Base-by-base conservation (phyloP, 2,797 vertebrate species). In the Dendrocincla fuliginosa region DNA sequence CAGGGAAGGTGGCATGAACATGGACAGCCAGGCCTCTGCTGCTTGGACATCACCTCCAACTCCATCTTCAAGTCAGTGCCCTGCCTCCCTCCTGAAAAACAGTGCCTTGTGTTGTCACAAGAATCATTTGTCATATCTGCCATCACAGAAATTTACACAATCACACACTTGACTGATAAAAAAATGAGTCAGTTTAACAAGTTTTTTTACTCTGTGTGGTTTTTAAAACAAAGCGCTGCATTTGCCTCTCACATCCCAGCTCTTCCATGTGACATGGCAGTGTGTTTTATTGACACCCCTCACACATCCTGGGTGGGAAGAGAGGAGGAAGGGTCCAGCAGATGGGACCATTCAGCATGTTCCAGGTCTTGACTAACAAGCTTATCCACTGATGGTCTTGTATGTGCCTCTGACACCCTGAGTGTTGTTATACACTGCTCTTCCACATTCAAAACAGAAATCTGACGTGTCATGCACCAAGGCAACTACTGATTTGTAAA, bases 121-220 rank as follows among this genome's bases (percentile, higher is more conserved):
- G 55, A 55, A 61, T 59, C 0, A 42, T 92, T 82, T 84, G 47
- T 84, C 57, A 33, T 53, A 63, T 44, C 50, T 78, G 44, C 33
- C 2, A 2, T 52, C 60, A 74, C 33, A 50, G 75, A 74, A 74
- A 75, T 84, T 32, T 52, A 30, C 77, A 82, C 41, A 47, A 86
- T 88, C 88, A 90, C 69, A 88, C 50, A 73, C 55, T 61, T 4
- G 2, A 37, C 18, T 79, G 59, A 65, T 79, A 84, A 87, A 94
- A 94, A 94, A 94, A 91, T 74, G 55, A 89, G 52, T 64, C 5
- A 12, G 55, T 90, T 90, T 94, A 92, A 90, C 67, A 64, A 50
- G 33, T 2, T 25, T 82, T 84, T 79, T 67, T 79, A 65, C 46
- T 80, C 37, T 30, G 8, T 70, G 18, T 78, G 6, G 7, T 59